Evolutionary conservation across 2,888 invertebrate genomes (phyloP).

Genomic region (Acanthopleura granulata): DNA sequence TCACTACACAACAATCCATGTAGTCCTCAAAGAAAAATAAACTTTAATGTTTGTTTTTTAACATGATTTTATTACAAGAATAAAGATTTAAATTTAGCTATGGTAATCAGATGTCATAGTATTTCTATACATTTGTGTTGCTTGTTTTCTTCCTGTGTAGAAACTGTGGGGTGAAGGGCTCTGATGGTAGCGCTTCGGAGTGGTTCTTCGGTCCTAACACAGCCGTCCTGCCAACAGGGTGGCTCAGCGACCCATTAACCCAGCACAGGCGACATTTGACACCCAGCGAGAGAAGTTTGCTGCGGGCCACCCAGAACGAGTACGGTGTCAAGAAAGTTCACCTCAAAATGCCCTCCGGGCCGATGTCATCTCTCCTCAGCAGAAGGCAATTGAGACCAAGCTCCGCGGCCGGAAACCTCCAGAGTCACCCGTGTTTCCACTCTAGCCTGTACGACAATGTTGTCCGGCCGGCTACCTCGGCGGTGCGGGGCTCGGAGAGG

Average conservation of each 20-base stretch:
- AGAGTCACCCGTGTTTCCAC: conserved; percentile 60
- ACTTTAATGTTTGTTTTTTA: no score
- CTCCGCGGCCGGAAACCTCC: conserved; percentile 65
- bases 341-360: background rate
- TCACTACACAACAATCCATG: no score
- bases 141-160: no score
- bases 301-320: background rate
- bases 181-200: background rate
- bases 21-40: no score
- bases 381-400: conserved; percentile 51
- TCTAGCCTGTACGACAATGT: conserved; percentile 59
- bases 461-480: conserved; percentile 53
- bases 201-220: background rate
- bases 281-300: background rate
- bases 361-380: background rate
- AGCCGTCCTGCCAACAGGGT: no score
- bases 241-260: no score
- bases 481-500: conserved; percentile 34
- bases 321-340: background rate
- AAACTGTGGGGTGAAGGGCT: no score
- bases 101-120: no score
- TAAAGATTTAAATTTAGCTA: no score
- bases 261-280: background rate
- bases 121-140: no score
- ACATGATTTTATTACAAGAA: no score